phyloP scores from a whole-genome alignment of 2,797 vertebrate species.

The Myotis vivesi region DNA sequence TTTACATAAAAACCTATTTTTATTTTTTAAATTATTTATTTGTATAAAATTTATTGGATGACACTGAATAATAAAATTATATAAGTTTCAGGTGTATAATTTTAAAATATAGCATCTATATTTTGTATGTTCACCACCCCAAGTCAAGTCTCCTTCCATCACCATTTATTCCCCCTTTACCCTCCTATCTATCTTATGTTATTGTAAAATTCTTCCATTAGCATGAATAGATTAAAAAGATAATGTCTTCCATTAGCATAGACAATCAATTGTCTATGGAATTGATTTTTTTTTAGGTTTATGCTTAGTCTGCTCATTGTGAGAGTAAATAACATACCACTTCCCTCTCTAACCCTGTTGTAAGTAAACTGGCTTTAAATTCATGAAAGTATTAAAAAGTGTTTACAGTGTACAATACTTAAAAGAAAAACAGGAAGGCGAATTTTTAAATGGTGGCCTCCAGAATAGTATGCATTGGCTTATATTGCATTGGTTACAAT shows the following conservation, averaged over 20 bases:
- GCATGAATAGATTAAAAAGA: slow-evolving; percentile 9
- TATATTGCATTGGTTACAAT: not conserved
- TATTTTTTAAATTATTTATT: too few species aligned
- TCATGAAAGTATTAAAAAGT: not conserved
- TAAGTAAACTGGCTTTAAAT: not conserved
- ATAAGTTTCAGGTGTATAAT: too few species aligned
- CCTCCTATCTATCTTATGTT: not conserved
- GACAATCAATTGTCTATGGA: not conserved
- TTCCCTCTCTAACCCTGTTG: not conserved
- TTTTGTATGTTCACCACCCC: too few species aligned
- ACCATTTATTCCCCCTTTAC: too few species aligned
- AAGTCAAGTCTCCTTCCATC: too few species aligned
- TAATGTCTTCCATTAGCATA: slow-evolving; percentile 1
- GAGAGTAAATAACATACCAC: not conserved
- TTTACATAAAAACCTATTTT: too few species aligned
- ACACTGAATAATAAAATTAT: too few species aligned
- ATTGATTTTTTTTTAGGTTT: not conserved
- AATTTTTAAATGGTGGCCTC: not conserved
- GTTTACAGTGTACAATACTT: not conserved
- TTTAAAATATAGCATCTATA: too few species aligned
- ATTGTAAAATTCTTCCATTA: slow-evolving; percentile 13
- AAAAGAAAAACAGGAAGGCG: not conserved
- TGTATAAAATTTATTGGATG: too few species aligned
- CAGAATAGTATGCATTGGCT: not conserved
- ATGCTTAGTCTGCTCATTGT: not conserved